Base-by-base conservation (phyloP, 2,113 vertebrate species). In the Gallinago undulata region DNA sequence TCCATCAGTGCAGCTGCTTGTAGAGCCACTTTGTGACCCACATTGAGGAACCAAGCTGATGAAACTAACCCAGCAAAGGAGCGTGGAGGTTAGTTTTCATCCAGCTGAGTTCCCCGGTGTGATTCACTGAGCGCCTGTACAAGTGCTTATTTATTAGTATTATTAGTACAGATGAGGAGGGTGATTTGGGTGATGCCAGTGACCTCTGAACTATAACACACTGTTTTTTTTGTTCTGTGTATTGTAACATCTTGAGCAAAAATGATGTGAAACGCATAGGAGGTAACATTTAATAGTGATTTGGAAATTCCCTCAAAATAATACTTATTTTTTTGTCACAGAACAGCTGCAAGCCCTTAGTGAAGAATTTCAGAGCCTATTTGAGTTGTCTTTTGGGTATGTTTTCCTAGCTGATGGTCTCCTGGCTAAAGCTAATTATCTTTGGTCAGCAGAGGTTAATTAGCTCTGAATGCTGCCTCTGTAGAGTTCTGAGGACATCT, bases 91-190 rank as follows among this genome's bases (percentile, higher is more conserved):
- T 67, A 2, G 7, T 51, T 56, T 68, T 37, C 31, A 41, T 35
- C 13, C 24, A 14, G 22, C 8, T 24, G 0, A 1, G 31, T 41
- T 79, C 51, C 57, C n/a, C 6, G 4, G 30, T 9, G 14, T 0
- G 22, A 30, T 66, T 48, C 37, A 7, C 35, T 18, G 47, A 85
- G 83, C 50, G 57, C 92, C 79, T 79, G 83, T 47, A 39, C 47
- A 23, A 78, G 25, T 13, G 41, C 27, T 53, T 13, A 9, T 50
- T 80, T 50, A 3, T 56, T 73, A 28, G 28, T 43, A 43, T 7
- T 15, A 66, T 66, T 41, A 68, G 53, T 43, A 45, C 1, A 1
- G 27, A 9, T 7, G 35, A 37, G 74, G 57, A 67, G 76, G 51
- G 63, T 1, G 2, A 7, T 53, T 45, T 53, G 60, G 13, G 64